Base-by-base conservation (phyloP, 2,113 vertebrate species). In the Hoplias malabaricus region DNA sequence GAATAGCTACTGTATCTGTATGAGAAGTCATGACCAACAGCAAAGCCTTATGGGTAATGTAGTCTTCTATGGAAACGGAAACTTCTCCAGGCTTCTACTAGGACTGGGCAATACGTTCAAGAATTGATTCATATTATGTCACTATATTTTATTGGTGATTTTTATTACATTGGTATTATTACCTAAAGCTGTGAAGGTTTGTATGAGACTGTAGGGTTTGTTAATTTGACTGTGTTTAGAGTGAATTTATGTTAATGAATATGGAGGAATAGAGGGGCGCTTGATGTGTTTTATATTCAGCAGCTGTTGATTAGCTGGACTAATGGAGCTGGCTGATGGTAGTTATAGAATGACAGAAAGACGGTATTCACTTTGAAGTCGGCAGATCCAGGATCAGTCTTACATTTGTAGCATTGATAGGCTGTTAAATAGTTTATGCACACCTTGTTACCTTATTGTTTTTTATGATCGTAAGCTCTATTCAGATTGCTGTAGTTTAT, bases 221-320 rank as follows among this genome's bases (percentile, higher is more conserved):
- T n/a, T n/a, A n/a, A n/a, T n/a, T n/a, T n/a, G n/a, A n/a, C n/a
- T n/a, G n/a, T n/a, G n/a, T n/a, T n/a, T n/a, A n/a, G n/a, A n/a
- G n/a, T n/a, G n/a, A n/a, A n/a, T n/a, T n/a, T n/a, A n/a, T n/a
- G n/a, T n/a, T n/a, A n/a, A n/a, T n/a, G n/a, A n/a, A n/a, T n/a
- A n/a, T n/a, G n/a, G n/a, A n/a, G n/a, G n/a, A n/a, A n/a, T n/a
- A n/a, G n/a, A n/a, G n/a, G 21, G 21, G 48, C 14, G 34, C 43
- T 59, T 1, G 11, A 31, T 27, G 53, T 11, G 21, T 23, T 63
- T 19, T 36, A 27, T 33, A 19, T 38, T 38, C 59, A 63, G 72
- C 72, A 36, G 61, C 36, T 21, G 16, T 36, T 40, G 36, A 68
- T 68, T 46, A 69, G 63, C 65, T 48, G 75, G 21, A 25, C 25